Conservation (phyloP, 2,888 invertebrate genomes). For the Ectemnius lituratus region DNA sequence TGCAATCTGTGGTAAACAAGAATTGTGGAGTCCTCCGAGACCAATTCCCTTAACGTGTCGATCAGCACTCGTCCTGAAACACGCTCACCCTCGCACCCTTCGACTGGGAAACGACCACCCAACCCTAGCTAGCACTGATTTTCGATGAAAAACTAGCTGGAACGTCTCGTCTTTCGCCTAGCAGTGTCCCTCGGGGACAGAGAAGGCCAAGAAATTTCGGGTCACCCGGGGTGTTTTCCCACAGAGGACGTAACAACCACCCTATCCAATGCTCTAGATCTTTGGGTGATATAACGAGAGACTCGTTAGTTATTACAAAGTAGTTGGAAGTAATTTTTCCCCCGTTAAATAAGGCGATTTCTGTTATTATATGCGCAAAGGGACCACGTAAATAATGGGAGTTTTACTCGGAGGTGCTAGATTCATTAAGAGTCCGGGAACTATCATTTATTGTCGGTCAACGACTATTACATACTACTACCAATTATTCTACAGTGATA, state of each 20-base stretch:
- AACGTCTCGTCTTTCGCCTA: constrained; percentile 24
- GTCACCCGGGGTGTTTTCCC: background rate
- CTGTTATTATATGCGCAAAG: background rate
- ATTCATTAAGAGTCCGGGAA: too few relatives aligned
- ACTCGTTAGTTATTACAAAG: background rate
- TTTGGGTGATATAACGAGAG: background rate
- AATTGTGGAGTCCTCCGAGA: background rate
- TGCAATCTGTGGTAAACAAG: too few relatives aligned
- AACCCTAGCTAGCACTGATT: constrained; percentile 29
- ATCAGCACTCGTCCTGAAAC: constrained; percentile 34
- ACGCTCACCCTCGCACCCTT: constrained; percentile 4
- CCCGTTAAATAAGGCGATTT: too few relatives aligned
- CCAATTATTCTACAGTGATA: too few relatives aligned
- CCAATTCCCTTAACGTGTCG: constrained; percentile 37
- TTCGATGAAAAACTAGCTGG: constrained; percentile 23
- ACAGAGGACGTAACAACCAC: background rate
- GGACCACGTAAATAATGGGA: too few relatives aligned
- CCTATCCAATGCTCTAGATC: background rate
- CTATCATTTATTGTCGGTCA: too few relatives aligned
- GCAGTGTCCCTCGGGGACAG: background rate
- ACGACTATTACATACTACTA: too few relatives aligned
- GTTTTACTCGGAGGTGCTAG: too few relatives aligned
- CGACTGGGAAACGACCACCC: background rate
- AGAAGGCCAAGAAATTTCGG: background rate
- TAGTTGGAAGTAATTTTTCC: background rate